Conservation (phyloP, 2,797 vertebrate genomes). For the Euphonia xanthogaster region DNA sequence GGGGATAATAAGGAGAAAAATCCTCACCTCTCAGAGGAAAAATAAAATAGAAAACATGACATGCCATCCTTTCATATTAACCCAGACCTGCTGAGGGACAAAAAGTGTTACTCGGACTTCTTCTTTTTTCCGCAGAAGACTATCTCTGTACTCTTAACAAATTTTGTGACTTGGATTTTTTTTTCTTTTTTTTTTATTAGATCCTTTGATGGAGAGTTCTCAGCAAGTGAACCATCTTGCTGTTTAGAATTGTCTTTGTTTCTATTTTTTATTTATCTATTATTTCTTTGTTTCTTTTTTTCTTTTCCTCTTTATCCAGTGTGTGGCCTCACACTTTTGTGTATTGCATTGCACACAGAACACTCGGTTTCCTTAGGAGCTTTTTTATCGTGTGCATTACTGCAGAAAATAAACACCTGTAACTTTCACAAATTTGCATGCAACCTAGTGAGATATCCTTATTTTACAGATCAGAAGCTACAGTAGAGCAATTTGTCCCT, state of each 20-base stretch:
- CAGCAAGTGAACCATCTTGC: not conserved
- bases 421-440: not conserved
- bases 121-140: not conserved
- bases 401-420: not conserved
- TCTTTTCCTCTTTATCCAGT: not conserved
- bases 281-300: not conserved
- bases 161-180: not conserved
- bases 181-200: not conserved
- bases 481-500: not conserved
- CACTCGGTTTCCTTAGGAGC: not conserved
- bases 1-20: not conserved
- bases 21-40: not conserved
- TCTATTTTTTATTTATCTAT: not conserved
- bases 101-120: not conserved
- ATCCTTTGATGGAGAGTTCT: not conserved
- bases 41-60: not conserved
- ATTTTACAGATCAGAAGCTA: not conserved
- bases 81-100: not conserved
- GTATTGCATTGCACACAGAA: not conserved
- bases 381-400: not conserved
- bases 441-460: not conserved
- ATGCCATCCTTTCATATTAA: not conserved
- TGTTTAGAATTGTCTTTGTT: not conserved
- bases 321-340: not conserved
- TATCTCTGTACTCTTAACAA: not conserved